Evolutionary conservation across 2,113 vertebrate genomes (phyloP).

Genomic region (Corythoichthys intestinalis): DNA sequence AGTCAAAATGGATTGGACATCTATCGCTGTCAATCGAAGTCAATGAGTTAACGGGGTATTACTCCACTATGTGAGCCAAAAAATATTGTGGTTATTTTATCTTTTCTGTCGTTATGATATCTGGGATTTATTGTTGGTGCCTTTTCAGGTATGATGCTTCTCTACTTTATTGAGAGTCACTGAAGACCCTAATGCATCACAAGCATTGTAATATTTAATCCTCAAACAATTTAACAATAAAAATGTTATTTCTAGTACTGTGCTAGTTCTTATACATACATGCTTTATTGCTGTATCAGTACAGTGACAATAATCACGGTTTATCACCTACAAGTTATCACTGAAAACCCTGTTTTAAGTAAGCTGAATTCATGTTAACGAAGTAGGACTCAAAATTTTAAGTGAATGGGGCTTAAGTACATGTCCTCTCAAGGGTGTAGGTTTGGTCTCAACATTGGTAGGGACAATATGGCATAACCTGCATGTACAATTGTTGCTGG

Average conservation of each 20-base stretch:
- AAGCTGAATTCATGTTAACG: too few species aligned
- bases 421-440: too few species aligned
- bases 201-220: slow-evolving; percentile 46
- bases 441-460: too few species aligned
- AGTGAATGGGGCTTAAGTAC: too few species aligned
- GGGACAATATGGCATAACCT: too few species aligned
- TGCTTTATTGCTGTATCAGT: neutral
- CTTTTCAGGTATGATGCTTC: slow-evolving; percentile 60
- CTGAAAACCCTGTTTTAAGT: too few species aligned
- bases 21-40: too few species aligned
- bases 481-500: too few species aligned
- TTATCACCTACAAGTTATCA: too few species aligned
- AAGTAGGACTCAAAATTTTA: too few species aligned
- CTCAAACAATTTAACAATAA: slow-evolving; percentile 57
- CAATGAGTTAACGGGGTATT: slow-evolving; percentile 18
- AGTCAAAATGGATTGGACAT: too few species aligned
- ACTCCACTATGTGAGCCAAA: slow-evolving; percentile 33
- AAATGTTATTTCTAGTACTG: slow-evolving; percentile 42
- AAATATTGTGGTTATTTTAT: slow-evolving; percentile 15
- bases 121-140: slow-evolving; percentile 61
- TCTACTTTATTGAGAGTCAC: slow-evolving; percentile 57
- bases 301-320: neutral
- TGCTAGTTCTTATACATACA: neutral
- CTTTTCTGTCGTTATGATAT: slow-evolving; percentile 41
- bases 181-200: slow-evolving; percentile 37